Conservation (phyloP, 92 coral and sea anemone genomes). For the Plumapathes pennacea region DNA sequence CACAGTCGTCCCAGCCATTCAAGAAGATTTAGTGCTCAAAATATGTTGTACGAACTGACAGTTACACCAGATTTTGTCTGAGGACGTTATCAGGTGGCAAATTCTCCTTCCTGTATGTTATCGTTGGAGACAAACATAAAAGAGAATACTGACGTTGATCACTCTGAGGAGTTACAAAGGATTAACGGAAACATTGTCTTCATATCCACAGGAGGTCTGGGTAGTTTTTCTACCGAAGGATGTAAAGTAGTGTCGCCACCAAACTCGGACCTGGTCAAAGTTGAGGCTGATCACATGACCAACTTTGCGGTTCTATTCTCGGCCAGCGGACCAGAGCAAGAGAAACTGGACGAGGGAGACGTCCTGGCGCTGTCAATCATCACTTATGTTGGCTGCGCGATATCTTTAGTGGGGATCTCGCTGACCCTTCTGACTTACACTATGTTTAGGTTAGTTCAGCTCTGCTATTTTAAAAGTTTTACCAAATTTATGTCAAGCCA, state of each 20-base stretch:
- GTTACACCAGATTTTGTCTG: no score
- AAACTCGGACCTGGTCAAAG: constrained; percentile 30
- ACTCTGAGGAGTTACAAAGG: no score
- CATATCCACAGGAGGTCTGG: constrained; percentile 51
- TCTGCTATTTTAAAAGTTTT: no score
- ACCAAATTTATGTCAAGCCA: no score
- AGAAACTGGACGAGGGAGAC: constrained; percentile 13
- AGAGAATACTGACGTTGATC: no score
- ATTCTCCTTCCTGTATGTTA: no score
- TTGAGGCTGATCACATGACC: constrained; percentile 77
- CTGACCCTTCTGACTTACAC: constrained; percentile 80
- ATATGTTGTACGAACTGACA: no score
- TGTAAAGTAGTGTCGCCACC: constrained; percentile 10
- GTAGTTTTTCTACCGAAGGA: constrained; percentile 48
- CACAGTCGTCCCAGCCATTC: no score
- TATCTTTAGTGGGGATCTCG: constrained; percentile 70
- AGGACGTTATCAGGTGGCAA: no score
- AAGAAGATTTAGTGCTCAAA: no score
- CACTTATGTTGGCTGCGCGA: constrained; percentile 84
- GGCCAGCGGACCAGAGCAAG: constrained; percentile 28
- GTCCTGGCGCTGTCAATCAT: constrained; percentile 57
- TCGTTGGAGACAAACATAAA: no score
- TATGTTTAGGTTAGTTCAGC: constrained; percentile 69
- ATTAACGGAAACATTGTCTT: no score
- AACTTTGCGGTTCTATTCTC: constrained; percentile 76